Conservation (phyloP, 1,140 invertebrate species). For the Bombus cullumanus region DNA sequence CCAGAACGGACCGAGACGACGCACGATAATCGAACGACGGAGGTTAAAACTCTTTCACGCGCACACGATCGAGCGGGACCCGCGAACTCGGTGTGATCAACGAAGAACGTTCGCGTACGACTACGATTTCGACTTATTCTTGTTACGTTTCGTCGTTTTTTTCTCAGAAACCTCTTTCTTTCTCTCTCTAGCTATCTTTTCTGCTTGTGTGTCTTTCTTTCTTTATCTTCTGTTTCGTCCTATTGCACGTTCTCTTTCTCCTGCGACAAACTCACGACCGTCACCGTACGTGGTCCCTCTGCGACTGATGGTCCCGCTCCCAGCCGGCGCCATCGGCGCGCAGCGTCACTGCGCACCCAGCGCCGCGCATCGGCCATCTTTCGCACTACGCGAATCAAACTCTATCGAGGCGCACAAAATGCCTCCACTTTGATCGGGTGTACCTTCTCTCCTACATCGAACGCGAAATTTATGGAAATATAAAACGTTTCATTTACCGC, state of each 20-base stretch:
- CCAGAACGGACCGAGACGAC: slow-evolving; percentile 49
- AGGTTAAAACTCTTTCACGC: slow-evolving; percentile 37
- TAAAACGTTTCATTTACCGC: slow-evolving; percentile 41
- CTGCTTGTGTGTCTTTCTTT: slow-evolving; percentile 1
- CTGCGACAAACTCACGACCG: slow-evolving; percentile 54
- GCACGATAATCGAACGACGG: slow-evolving; percentile 54
- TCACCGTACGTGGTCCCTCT: slow-evolving; percentile 75
- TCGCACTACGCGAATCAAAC: slow-evolving; percentile 50
- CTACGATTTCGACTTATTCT: background rate
- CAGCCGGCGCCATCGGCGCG: slow-evolving; percentile 65
- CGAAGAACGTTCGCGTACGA: slow-evolving; percentile 26
- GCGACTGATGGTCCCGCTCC: slow-evolving; percentile 74
- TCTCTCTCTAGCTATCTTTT: slow-evolving; percentile 4
- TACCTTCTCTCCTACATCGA: background rate
- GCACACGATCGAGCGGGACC: slow-evolving; percentile 43
- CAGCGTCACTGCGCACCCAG: slow-evolving; percentile 65
- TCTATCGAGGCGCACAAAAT: slow-evolving; percentile 25
- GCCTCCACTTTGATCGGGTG: slow-evolving; percentile 23
- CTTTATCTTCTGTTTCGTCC: slow-evolving; percentile 9
- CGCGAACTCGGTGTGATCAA: slow-evolving; percentile 9
- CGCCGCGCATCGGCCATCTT: slow-evolving; percentile 50
- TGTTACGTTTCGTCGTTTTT: slow-evolving; percentile 8
- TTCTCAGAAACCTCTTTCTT: background rate
- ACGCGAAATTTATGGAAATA: slow-evolving; percentile 49
- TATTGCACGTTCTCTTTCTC: slow-evolving; percentile 30